Evolutionary conservation across 1,140 invertebrate species (phyloP).

Genomic region (Ostrea denselamellosa): DNA sequence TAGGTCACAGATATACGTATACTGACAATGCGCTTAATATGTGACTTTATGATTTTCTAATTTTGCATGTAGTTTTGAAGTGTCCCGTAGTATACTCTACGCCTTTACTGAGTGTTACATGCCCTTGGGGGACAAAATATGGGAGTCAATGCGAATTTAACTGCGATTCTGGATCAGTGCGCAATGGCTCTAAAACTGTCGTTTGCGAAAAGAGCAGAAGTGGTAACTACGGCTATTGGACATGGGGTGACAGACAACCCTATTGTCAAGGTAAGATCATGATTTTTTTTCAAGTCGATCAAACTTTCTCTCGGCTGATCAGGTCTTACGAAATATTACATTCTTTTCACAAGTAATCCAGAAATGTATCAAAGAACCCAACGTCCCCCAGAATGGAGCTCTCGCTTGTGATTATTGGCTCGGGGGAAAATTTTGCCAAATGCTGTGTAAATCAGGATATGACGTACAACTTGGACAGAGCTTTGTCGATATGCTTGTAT

Average conservation of each 20-base stretch:
- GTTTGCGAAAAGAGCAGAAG: slow-evolving; percentile 23
- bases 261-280: slow-evolving; percentile 39
- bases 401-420: slow-evolving; percentile 55
- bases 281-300: not conserved
- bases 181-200: slow-evolving; percentile 19
- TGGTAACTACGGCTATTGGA: slow-evolving; percentile 39
- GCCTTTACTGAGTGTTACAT: slow-evolving; percentile 13
- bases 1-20: too few relatives aligned
- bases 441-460: slow-evolving; percentile 48
- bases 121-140: slow-evolving; percentile 33
- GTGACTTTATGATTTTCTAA: too few relatives aligned
- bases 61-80: slow-evolving; percentile 22
- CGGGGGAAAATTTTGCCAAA: slow-evolving; percentile 53
- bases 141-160: slow-evolving; percentile 41
- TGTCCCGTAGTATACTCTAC: slow-evolving; percentile 43
- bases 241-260: slow-evolving; percentile 35
- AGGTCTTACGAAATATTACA: too few relatives aligned
- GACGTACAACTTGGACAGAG: slow-evolving; percentile 6
- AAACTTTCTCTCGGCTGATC: too few relatives aligned
- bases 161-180: slow-evolving; percentile 37
- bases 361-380: not conserved
- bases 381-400: slow-evolving; percentile 45
- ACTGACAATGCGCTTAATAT: too few relatives aligned
- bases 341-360: slow-evolving; percentile 10
- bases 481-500: slow-evolving; percentile 40